These are phyloP conservation scores for Morelia viridis DNA, from an alignment of 2,797 vertebrate genomes.

Conservation along the genomic window DNA sequence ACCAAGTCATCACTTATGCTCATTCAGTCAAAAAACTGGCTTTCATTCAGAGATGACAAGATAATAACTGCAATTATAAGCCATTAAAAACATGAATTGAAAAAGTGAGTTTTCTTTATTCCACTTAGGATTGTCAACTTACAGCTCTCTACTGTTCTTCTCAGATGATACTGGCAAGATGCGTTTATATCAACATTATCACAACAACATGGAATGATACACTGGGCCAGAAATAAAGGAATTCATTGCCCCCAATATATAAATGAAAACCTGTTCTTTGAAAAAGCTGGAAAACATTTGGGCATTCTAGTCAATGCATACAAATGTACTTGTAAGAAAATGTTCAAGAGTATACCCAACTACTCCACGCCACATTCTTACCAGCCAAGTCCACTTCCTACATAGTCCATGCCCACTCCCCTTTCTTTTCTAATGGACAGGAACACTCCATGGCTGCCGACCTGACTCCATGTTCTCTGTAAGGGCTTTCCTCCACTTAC, in stretches of 20 bases:
- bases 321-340: neutral
- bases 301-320: neutral
- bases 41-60: conserved; percentile 74
- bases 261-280: neutral
- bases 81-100: conserved; percentile 78
- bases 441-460: neutral
- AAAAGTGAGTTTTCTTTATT: conserved; percentile 47
- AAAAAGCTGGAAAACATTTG: neutral
- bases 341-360: neutral
- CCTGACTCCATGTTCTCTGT: neutral
- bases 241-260: neutral
- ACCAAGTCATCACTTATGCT: conserved; percentile 69
- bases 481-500: too few relatives aligned
- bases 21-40: conserved; percentile 76
- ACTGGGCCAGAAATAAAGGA: neutral
- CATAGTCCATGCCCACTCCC: neutral
- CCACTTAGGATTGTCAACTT: conserved; percentile 67
- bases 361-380: neutral
- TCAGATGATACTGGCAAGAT: conserved; percentile 69
- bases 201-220: neutral
- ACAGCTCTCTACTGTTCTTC: conserved; percentile 65
- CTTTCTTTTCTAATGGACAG: neutral
- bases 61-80: conserved; percentile 78
- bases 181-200: conserved; percentile 66
- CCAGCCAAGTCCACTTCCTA: neutral